These are phyloP conservation scores for Sicus ferrugineus DNA, from an alignment of 2,888 invertebrate genomes.

Conservation along the genomic window DNA sequence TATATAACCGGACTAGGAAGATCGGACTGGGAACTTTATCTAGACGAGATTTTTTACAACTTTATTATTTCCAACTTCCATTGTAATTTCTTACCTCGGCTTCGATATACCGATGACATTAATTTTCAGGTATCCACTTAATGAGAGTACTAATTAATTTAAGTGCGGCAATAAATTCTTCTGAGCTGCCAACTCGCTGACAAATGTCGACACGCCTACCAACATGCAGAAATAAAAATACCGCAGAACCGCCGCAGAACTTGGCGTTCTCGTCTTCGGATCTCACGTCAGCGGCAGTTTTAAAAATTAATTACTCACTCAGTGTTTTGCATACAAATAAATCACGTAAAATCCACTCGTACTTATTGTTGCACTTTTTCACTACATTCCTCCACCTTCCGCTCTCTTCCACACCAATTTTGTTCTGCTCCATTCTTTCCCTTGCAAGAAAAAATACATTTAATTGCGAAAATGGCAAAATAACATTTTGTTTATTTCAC, in stretches of 20 bases:
- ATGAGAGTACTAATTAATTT: background rate
- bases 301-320: slow-evolving; percentile 41
- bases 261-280: background rate
- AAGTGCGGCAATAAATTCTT: background rate
- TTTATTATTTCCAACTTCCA: too few relatives aligned
- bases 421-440: background rate
- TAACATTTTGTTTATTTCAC: background rate
- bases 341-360: slow-evolving; percentile 50
- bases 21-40: too few relatives aligned
- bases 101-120: background rate
- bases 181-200: slow-evolving; percentile 3
- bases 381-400: background rate
- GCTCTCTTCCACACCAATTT: background rate
- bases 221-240: background rate
- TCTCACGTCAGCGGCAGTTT: slow-evolving; percentile 24
- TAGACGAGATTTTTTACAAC: too few relatives aligned
- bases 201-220: slow-evolving; percentile 13
- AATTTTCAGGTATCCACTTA: background rate
- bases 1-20: too few relatives aligned
- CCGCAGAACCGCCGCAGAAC: background rate
- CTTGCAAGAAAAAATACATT: background rate
- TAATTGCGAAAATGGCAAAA: slow-evolving; percentile 19
- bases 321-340: slow-evolving; percentile 52
- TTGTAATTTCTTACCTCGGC: too few relatives aligned
- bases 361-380: background rate